Conservation (phyloP, 1,140 invertebrate genomes). For the Telenomus remus region DNA sequence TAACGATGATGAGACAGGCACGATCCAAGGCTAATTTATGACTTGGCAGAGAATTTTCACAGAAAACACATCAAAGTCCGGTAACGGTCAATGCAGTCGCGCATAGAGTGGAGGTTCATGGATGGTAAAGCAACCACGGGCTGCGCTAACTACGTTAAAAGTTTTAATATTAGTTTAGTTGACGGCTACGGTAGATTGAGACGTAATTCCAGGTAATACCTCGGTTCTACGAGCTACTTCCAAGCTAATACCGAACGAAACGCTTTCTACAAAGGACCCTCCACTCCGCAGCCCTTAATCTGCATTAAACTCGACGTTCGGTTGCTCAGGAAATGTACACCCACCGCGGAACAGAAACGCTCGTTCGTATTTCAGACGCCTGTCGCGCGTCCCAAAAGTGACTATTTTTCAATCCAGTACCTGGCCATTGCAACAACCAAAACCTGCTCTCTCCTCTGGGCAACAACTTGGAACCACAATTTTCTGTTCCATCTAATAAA, state of each 20-base stretch:
- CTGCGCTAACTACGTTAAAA: slow-evolving; percentile 76
- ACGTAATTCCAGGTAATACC: slow-evolving; percentile 77
- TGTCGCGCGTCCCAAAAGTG: slow-evolving; percentile 36
- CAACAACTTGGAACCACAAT: background rate
- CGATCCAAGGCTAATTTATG: slow-evolving; percentile 72
- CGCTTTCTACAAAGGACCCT: slow-evolving; percentile 73
- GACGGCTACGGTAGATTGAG: slow-evolving; percentile 76
- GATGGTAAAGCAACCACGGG: slow-evolving; percentile 73
- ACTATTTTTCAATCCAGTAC: slow-evolving; percentile 24
- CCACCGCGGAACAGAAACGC: slow-evolving; percentile 47
- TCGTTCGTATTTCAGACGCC: slow-evolving; percentile 46
- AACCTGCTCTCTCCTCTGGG: background rate
- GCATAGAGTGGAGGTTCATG: slow-evolving; percentile 66
- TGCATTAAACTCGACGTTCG: slow-evolving; percentile 73
- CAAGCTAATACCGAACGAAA: slow-evolving; percentile 74
- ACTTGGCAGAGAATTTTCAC: slow-evolving; percentile 71
- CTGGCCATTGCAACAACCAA: background rate
- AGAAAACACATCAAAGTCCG: slow-evolving; percentile 74
- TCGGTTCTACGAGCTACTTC: slow-evolving; percentile 74
- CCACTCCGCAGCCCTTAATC: slow-evolving; percentile 68
- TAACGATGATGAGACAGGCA: slow-evolving; percentile 55
- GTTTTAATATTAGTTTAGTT: slow-evolving; percentile 78
- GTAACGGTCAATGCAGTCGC: slow-evolving; percentile 72
- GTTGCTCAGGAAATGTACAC: slow-evolving; percentile 62
- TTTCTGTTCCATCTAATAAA: no score